Evolutionary conservation across 2,113 vertebrate genomes (phyloP).

Genomic region (Hassar affinis): DNA sequence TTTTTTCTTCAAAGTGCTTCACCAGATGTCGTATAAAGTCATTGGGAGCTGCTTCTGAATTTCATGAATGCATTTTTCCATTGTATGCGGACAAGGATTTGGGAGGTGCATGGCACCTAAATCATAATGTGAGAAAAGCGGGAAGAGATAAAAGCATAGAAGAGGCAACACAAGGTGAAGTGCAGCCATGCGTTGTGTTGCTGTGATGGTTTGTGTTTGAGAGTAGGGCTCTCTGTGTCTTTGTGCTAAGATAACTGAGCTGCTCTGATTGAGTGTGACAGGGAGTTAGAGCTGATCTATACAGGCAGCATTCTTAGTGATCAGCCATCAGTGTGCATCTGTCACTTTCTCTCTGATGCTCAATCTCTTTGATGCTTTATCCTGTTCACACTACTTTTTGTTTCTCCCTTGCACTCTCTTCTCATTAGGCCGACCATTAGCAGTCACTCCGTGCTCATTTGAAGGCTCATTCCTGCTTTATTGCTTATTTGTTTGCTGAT

Average conservation of each 20-base stretch:
- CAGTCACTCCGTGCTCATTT: conserved; percentile 43
- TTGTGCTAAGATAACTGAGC: conserved; percentile 69
- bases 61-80: conserved; percentile 69
- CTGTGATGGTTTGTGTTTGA: conserved; percentile 61
- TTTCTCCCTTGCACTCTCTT: conserved; percentile 38
- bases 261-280: conserved; percentile 68
- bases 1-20: conserved; percentile 49
- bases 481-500: conserved; percentile 18
- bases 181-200: conserved; percentile 53
- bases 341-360: conserved; percentile 60
- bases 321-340: conserved; percentile 71
- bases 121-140: conserved; percentile 20
- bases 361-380: conserved; percentile 33
- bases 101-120: conserved; percentile 43
- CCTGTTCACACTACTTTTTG: conserved; percentile 53
- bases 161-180: conserved; percentile 25
- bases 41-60: conserved; percentile 71
- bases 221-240: conserved; percentile 59
- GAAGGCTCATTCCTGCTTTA: conserved; percentile 26
- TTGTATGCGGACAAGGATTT: conserved; percentile 54
- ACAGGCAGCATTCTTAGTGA: conserved; percentile 68
- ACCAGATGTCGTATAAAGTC: conserved; percentile 71
- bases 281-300: conserved; percentile 67
- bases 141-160: conserved; percentile 24
- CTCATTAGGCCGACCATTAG: conserved; percentile 27